Evolutionary conservation across 2,888 invertebrate species (phyloP).

Genomic region (Exocentrus adspersus): DNA sequence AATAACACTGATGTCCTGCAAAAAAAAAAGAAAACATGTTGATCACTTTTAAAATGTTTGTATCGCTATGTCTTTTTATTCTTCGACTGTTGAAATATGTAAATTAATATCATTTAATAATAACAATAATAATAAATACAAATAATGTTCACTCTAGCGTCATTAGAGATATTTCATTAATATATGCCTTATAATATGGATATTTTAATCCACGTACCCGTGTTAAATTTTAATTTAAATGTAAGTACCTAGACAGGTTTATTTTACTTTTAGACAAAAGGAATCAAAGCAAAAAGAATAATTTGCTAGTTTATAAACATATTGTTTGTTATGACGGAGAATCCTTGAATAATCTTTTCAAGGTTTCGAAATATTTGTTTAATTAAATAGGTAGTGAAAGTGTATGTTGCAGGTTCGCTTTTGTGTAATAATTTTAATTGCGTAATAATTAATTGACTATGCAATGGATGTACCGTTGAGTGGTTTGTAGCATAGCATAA

Average conservation of each 20-base stretch:
- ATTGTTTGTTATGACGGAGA: neutral
- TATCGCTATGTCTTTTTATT: too few relatives aligned
- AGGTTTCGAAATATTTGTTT: neutral
- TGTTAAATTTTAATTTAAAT: too few relatives aligned
- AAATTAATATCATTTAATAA: too few relatives aligned
- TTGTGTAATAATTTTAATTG: neutral
- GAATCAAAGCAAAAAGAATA: neutral
- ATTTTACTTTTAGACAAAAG: neutral
- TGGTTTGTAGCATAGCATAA: too few relatives aligned
- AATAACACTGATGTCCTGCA: constrained; percentile 91
- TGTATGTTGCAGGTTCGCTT: neutral
- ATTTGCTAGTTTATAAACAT: neutral
- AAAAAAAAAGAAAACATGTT: constrained; percentile 52
- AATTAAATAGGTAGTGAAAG: neutral
- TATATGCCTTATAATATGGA: too few relatives aligned
- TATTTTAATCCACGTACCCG: too few relatives aligned
- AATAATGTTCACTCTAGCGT: too few relatives aligned
- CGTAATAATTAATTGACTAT: neutral
- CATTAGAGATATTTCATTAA: too few relatives aligned
- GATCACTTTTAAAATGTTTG: too few relatives aligned
- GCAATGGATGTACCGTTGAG: too few relatives aligned
- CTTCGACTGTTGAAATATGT: too few relatives aligned
- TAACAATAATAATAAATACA: too few relatives aligned
- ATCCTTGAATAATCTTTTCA: neutral
- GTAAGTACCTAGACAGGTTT: neutral